A percentile compares a stretch with the other conserved stretches of the same genome.
phyloP scores from a whole-genome alignment of 2,888 invertebrate species.

The Hetaerina titia region DNA sequence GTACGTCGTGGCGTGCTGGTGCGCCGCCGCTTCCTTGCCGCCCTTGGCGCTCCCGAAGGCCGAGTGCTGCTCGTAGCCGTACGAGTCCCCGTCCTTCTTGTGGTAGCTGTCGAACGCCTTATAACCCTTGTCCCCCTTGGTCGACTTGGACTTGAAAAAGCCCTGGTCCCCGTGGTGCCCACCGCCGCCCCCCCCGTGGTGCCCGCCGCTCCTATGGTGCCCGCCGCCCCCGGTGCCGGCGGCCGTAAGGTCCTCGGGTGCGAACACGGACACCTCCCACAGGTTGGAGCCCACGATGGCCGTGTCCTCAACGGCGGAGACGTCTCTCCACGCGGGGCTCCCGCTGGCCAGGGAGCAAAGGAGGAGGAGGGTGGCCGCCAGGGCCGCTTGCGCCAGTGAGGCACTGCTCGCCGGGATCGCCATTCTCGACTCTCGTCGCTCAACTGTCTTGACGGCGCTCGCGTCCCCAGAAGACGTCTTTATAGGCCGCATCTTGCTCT shows the following conservation, averaged over 20 bases:
- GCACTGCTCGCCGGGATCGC: no score
- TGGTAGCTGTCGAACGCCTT: conserved; percentile 86
- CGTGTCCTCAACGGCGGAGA: conserved; percentile 78
- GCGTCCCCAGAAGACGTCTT: neutral
- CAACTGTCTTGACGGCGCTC: neutral
- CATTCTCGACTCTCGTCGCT: neutral
- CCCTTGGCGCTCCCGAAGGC: conserved; percentile 80
- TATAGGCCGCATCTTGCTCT: neutral
- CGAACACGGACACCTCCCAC: conserved; percentile 79
- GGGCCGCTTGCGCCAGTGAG: neutral
- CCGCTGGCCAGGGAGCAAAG: neutral
- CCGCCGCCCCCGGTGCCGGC: conserved; percentile 20
- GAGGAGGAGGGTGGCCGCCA: neutral
- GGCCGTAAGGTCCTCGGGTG: conserved; percentile 62
- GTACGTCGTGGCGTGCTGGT: conserved; percentile 73
- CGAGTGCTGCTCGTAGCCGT: conserved; percentile 85
- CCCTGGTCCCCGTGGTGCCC: conserved; percentile 82
- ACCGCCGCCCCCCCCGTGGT: conserved; percentile 76
- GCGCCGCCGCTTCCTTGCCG: conserved; percentile 73
- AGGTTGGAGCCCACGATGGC: conserved; percentile 81
- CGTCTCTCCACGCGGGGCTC: conserved; percentile 24
- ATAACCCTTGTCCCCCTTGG: conserved; percentile 85
- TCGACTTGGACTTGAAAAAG: conserved; percentile 82
- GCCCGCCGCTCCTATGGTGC: neutral
- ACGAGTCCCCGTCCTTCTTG: conserved; percentile 86